Base-by-base conservation (phyloP, 2,797 vertebrate genomes). In the Arnoldichthys spilopterus region DNA sequence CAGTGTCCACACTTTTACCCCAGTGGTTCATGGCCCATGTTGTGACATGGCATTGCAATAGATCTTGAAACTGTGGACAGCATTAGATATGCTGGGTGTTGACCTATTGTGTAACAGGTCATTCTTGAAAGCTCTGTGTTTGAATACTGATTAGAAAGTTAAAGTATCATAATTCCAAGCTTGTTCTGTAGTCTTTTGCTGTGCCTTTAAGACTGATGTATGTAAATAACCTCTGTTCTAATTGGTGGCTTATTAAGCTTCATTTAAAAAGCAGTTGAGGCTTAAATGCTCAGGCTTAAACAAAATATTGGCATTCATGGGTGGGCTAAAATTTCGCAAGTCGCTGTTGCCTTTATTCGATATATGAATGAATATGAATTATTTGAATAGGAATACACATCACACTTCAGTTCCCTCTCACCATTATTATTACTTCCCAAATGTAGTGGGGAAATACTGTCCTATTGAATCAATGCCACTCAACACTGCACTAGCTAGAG, bases 1-100 rank as follows among this genome's bases (percentile, higher is more conserved):
- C 47, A 24, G 40, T 68, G 63, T 45, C 58, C 34, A 70, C 64
- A 32, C 32, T 54, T 63, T 54, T 45, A 62, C 72, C 53, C 49
- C 28, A 18, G 64, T 28, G 56, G 26, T 62, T 51, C 20, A 74
- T 28, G 34, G 51, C 51, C 49, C 13, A 40, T 32, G 22, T 12
- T 32, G 43, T 6, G 6, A 40, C 18, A 6, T 43, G 40, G 45
- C 32, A 54, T n/a, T 22, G 26, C 16, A 63, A 26, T 43, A 61
- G 30, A 37, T 71, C 43, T 51, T 15, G 12, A n/a, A 72, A 47
- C 69, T 18, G 49, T 7, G 5, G n/a, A 11, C 45, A 51, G 15
- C 43, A 30, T 49, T 64, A 64, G 20, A 40, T 3, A 22, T 43
- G 7, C 34, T n/a, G 37, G 37, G n/a, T 43, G 13, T 49, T 26